Conservation (phyloP, 2,113 vertebrate genomes). For the Rissa tridactyla region DNA sequence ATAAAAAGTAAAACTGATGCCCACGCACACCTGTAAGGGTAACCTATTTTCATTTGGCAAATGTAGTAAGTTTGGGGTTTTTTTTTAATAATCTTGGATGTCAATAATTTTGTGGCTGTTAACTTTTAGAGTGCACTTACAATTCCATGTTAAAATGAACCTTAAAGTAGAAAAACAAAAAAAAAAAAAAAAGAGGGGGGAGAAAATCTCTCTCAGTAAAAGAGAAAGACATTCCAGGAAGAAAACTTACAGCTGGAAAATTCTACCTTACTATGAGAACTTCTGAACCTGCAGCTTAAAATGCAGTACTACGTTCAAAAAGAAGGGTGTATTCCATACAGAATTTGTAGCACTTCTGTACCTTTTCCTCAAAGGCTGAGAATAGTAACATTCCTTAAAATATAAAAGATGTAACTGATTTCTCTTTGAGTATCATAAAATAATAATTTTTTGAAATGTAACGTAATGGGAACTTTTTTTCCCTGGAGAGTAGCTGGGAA, state of each 20-base stretch:
- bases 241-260: background rate
- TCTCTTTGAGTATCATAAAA: background rate
- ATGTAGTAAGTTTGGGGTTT: background rate
- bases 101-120: background rate
- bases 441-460: background rate
- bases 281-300: background rate
- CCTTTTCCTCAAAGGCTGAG: background rate
- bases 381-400: background rate
- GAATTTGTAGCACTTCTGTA: background rate
- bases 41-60: background rate
- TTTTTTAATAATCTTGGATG: background rate
- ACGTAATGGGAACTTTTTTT: background rate
- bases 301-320: background rate
- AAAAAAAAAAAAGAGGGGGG: accelerated
- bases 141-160: background rate
- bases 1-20: background rate
- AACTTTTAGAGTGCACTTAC: background rate
- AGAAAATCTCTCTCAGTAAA: background rate
- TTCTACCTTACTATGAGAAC: background rate
- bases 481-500: background rate
- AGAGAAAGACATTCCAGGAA: background rate
- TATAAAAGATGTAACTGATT: background rate
- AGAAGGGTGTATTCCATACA: accelerated
- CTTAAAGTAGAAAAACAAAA: background rate
- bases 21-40: background rate